phyloP scores from a whole-genome alignment of 2,113 vertebrate species.

The Clupea harengus region DNA sequence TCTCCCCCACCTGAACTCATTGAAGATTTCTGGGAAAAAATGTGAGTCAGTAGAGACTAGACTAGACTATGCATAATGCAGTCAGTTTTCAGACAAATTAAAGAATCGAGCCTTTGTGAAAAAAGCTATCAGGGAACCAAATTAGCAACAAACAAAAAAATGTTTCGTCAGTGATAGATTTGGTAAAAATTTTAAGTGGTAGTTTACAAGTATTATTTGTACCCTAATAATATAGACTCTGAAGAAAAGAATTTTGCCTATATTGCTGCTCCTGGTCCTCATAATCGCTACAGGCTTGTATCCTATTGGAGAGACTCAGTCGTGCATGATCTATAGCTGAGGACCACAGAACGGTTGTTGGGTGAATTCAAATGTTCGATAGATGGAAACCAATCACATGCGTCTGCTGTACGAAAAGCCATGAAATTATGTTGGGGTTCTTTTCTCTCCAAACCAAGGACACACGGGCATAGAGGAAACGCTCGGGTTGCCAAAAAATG shows the following conservation, averaged over 20 bases:
- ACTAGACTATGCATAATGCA: no score
- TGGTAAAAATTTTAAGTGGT: no score
- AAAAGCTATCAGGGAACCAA: no score
- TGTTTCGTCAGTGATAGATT: no score
- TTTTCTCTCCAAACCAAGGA: neutral
- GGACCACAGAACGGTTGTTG: neutral
- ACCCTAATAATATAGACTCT: no score
- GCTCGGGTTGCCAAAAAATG: neutral
- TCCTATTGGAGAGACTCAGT: neutral
- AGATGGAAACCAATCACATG: slow-evolving; percentile 18
- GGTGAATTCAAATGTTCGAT: slow-evolving; percentile 14
- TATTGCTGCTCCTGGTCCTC: neutral
- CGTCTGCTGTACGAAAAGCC: neutral
- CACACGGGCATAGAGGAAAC: neutral
- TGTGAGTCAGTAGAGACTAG: no score
- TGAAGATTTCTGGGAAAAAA: no score
- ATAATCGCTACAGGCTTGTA: neutral
- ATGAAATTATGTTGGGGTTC: neutral
- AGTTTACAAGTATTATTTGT: no score
- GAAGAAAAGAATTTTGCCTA: neutral
- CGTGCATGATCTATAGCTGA: neutral
- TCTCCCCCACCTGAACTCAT: no score
- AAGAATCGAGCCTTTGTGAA: no score
- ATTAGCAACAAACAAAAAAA: no score
- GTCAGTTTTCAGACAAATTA: no score